A percentile compares a stretch with the other conserved stretches of the same genome.
Evolutionary conservation across 2,797 vertebrate species (phyloP).

Genomic region (Brotula barbata): DNA sequence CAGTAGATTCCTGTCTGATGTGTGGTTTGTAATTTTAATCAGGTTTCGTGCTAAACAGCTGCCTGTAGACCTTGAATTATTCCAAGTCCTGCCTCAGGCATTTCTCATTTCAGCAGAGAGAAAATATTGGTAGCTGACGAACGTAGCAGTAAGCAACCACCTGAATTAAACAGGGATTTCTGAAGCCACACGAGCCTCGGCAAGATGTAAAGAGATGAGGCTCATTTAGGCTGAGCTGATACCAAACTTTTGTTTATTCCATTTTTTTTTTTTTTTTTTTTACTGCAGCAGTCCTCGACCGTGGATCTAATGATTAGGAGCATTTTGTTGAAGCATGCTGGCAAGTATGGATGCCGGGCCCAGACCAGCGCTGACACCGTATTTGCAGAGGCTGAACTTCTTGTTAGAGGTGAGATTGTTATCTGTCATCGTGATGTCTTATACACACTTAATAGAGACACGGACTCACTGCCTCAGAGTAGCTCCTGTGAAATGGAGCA

Average conservation of each 20-base stretch:
- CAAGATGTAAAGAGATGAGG: constrained; percentile 60
- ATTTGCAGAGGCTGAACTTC: constrained; percentile 90
- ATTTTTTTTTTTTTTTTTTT: background rate
- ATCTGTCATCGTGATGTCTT: constrained; percentile 22
- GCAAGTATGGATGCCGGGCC: constrained; percentile 92
- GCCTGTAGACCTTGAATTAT: constrained; percentile 77
- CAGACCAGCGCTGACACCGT: constrained; percentile 92
- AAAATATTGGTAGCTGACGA: constrained; percentile 62
- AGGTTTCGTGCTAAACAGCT: constrained; percentile 77
- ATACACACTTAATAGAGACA: background rate
- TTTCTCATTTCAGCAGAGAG: constrained; percentile 69
- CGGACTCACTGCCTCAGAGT: background rate
- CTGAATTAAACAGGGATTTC: constrained; percentile 69
- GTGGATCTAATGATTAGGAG: constrained; percentile 99
- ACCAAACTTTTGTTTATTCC: constrained; percentile 41
- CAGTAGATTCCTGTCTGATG: constrained; percentile 65
- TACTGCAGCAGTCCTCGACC: constrained; percentile 90
- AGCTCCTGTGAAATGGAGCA: constrained; percentile 4
- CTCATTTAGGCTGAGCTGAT: constrained; percentile 63
- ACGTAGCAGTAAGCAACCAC: constrained; percentile 60
- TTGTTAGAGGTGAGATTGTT: constrained; percentile 90
- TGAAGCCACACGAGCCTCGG: constrained; percentile 64
- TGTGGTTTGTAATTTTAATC: constrained; percentile 80
- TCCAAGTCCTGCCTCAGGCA: constrained; percentile 69
- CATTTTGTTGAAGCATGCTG: constrained; percentile 95